Percentiles rank a stretch among this genome's conserved stretches.
Conservation (phyloP, 2,888 invertebrate genomes). For the Catocala sponsa region DNA sequence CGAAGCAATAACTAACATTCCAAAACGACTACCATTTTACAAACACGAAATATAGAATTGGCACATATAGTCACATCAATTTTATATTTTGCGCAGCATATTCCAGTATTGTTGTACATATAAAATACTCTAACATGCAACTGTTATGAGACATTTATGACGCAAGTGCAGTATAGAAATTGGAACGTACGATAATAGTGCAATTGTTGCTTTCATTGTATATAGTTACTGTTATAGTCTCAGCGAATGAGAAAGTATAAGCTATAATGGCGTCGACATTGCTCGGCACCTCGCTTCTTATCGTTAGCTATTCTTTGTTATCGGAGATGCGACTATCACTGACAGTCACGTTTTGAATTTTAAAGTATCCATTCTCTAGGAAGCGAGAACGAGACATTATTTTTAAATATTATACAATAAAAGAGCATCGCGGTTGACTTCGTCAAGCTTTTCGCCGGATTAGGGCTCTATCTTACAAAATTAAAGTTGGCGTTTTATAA, state of each 20-base stretch:
- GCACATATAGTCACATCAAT: too few species aligned
- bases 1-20: too few species aligned
- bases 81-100: too few species aligned
- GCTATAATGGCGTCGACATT: neutral
- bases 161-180: neutral
- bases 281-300: neutral
- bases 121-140: neutral
- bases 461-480: too few species aligned
- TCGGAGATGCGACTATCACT: constrained; percentile 40
- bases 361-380: constrained; percentile 17
- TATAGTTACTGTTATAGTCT: neutral
- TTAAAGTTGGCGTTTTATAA: too few species aligned
- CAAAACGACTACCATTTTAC: too few species aligned
- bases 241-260: neutral
- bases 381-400: neutral
- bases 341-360: constrained; percentile 44
- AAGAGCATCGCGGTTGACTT: too few species aligned
- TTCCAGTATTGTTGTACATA: neutral
- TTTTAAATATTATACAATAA: too few species aligned
- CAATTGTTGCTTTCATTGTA: neutral
- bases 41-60: too few species aligned
- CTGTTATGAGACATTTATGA: neutral
- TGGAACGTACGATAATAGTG: neutral
- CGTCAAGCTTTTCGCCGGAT: too few species aligned
- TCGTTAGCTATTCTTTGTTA: constrained; percentile 19